Evolutionary conservation across 2,888 invertebrate species (phyloP), one percentile per base, ranked within the genome.

Genomic region (Ormyrus pomaceus): DNA sequence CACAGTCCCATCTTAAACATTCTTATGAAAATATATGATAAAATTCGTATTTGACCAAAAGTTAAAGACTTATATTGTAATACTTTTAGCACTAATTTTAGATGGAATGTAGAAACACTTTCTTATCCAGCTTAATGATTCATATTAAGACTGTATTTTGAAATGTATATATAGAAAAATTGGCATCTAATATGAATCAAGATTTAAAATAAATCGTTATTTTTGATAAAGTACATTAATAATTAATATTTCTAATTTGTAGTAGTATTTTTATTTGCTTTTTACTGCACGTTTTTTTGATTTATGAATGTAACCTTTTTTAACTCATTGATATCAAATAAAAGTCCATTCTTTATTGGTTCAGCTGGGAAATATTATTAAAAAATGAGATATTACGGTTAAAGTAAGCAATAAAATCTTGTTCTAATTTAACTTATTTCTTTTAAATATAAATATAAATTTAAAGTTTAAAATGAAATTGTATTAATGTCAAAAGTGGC

Each of bases 131-230:
- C 34, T 34, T 34, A 34, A 34, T 34, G 4, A 34, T 34, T 34
- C 69, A 74, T 77, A 71, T 68, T 83, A 83, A 83, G 81, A 83
- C 83, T 83, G 80, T 61, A 77, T 58, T 79, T 34, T 34, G 4
- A 34, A 34, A 34, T 34, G 34, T 34, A 34, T 34, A 4, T 65
- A 13, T 65, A 50, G 48, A 65, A 65, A 6, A n/a, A 46, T 46
- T 46, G n/a, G n/a, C n/a, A 5, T 13, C 10, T 45, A 65, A 74
- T 66, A 70, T 77, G 51, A 77, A 65, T 69, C 58, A 70, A 77
- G 48, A 8, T 65, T 77, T 46, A 34, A 71, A 77, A 53, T 19
- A 34, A 34, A 9, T 65, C 59, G 53, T 34, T 34, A 34, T 34
- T 34, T 34, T 34, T 34, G 34, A 34, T 34, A 34, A 34, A 34